Conservation (phyloP, 2,113 vertebrate genomes). For the Numenius arquata region DNA sequence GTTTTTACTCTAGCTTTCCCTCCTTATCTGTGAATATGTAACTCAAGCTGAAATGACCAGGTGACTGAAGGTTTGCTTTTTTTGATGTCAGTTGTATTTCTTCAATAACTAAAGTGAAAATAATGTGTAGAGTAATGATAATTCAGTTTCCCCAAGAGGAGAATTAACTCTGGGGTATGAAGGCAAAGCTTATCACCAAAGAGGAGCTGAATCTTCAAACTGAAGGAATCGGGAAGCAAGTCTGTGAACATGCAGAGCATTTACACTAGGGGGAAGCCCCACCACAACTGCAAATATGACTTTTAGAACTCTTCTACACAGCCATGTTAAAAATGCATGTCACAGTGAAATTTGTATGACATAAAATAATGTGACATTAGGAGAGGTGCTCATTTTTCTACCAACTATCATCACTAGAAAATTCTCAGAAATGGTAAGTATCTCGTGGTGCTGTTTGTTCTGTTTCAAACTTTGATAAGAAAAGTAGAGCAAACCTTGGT, state of each 20-base stretch:
- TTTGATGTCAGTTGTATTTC: not conserved
- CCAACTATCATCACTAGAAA: not conserved
- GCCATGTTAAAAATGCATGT: not conserved
- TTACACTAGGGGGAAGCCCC: not conserved
- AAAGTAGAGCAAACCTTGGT: not conserved
- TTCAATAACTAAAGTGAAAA: not conserved
- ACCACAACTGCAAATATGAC: accelerated
- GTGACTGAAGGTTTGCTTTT: not conserved
- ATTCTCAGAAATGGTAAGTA: accelerated
- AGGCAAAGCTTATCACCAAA: not conserved
- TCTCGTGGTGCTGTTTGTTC: not conserved
- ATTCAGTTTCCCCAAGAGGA: not conserved
- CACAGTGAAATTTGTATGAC: not conserved
- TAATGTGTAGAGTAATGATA: not conserved
- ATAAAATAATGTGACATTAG: not conserved
- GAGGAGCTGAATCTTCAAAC: not conserved
- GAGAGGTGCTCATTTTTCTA: not conserved
- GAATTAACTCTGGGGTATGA: not conserved
- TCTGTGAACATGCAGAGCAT: not conserved
- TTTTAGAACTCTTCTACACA: not conserved
- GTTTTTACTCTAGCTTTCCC: not conserved
- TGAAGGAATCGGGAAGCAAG: not conserved
- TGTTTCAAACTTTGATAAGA: not conserved
- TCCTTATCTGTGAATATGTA: not conserved
- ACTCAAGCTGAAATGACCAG: not conserved